Base-by-base conservation (phyloP, 2,888 invertebrate species). In the Pyrrhia umbra region DNA sequence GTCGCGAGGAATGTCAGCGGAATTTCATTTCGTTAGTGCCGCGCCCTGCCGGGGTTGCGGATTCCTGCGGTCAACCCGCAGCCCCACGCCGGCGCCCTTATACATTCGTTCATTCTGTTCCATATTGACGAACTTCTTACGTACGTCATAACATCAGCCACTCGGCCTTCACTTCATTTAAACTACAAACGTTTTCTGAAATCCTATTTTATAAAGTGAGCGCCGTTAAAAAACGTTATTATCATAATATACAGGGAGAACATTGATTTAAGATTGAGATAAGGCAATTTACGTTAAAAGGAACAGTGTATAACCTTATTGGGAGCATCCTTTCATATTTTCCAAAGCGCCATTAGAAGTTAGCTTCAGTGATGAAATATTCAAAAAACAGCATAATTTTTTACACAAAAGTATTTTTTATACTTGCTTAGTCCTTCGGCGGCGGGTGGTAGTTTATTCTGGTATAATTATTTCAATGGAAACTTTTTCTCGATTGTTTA, bases 11-110 rank as follows among this genome's bases (percentile, higher is more conserved):
- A 92, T 92, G 88, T 82, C 80, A 76, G 73, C 68, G 92, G 94
- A 94, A 94, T 94, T 94, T 94, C 90, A 94, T 94, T 94, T 94
- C 90, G 92, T 90, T 92, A 92, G 89, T 85, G 86, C 80, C 85
- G 82, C 82, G 73, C 81, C 80, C 77, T 75, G 75, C 79, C 80
- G 78, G 87, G 88, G 85, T 86, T 87, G 88, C 85, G 88, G 89
- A 91, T 90, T 85, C 90, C 86, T 88, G 89, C 80, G 89, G 91
- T 83, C 82, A 71, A 66, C 79, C 82, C 76, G 65, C 57, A 52
- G 56, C 67, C 72, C 68, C 57, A 55, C 58, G 54, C 72, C 62
- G 25, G 63, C 82, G 30, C 69, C 54, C 60, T 20, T 30, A 21
- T 50, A 59, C 61, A 67, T 66, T 67, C 40, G 55, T 50, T 51